Conservation (phyloP, 2,113 vertebrate genomes). For the Xyliphius kryptos region DNA sequence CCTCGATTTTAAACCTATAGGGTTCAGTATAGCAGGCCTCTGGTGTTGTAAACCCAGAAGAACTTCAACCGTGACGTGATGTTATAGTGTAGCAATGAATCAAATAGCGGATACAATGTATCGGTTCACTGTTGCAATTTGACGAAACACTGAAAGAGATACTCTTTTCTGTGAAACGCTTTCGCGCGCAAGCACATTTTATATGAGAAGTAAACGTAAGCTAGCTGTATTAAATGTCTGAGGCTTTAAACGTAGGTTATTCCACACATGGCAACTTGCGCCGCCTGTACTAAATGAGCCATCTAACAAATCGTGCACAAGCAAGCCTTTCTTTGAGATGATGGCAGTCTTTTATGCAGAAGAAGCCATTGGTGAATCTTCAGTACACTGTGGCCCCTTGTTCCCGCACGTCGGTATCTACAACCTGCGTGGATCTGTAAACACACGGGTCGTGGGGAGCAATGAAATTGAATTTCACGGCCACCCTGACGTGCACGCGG, state of each 20-base stretch:
- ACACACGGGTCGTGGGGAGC: background rate
- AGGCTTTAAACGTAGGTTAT: no score
- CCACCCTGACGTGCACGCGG: background rate
- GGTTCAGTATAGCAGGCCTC: background rate
- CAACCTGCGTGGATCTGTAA: no score
- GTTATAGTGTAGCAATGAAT: background rate
- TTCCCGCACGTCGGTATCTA: background rate
- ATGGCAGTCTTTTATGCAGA: background rate
- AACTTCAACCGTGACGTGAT: background rate
- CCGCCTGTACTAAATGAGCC: no score
- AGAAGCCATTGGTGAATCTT: background rate
- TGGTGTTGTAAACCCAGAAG: background rate
- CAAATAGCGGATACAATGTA: background rate
- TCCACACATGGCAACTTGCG: no score
- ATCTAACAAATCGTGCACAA: no score
- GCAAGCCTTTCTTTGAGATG: no score
- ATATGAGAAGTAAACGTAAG: no score
- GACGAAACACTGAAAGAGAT: no score
- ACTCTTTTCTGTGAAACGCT: no score
- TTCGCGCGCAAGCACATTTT: no score
- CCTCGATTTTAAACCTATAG: constrained; percentile 25
- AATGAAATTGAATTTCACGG: background rate
- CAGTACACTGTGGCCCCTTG: background rate
- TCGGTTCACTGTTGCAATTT: background rate
- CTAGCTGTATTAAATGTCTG: no score